These are phyloP conservation scores for Chironomus tentans DNA, from an alignment of 2,888 invertebrate genomes.

Conservation along the genomic window DNA sequence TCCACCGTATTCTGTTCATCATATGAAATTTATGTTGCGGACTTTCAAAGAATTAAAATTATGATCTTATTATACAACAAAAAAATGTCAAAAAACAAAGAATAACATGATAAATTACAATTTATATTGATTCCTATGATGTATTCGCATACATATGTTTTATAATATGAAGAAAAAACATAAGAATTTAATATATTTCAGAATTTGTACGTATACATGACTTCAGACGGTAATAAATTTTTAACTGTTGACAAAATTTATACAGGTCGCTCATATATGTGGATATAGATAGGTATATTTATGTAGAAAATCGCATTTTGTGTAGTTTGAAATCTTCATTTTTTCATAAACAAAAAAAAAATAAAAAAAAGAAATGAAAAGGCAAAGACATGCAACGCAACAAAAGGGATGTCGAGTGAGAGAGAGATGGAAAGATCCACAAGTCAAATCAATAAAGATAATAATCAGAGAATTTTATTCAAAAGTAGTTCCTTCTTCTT, in stretches of 20 bases:
- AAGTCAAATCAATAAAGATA: background rate
- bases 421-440: background rate
- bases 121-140: conserved; percentile 22
- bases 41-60: conserved; percentile 12
- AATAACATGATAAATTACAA: conserved; percentile 26
- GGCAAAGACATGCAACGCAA: background rate
- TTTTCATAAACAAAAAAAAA: background rate
- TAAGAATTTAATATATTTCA: conserved; percentile 13
- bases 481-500: background rate
- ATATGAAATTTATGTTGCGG: conserved; percentile 6
- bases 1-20: background rate
- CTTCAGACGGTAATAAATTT: conserved; percentile 20
- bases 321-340: background rate
- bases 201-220: background rate
- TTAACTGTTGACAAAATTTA: conserved; percentile 26
- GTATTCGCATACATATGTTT: conserved; percentile 23
- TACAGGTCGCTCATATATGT: background rate
- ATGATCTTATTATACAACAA: conserved; percentile 5
- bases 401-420: background rate
- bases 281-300: background rate
- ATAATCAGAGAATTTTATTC: background rate
- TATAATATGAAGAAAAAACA: background rate
- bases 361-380: background rate
- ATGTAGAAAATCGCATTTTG: background rate
- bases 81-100: conserved; percentile 12